Conservation (phyloP, 2,888 invertebrate species). For the Allacma fusca region DNA sequence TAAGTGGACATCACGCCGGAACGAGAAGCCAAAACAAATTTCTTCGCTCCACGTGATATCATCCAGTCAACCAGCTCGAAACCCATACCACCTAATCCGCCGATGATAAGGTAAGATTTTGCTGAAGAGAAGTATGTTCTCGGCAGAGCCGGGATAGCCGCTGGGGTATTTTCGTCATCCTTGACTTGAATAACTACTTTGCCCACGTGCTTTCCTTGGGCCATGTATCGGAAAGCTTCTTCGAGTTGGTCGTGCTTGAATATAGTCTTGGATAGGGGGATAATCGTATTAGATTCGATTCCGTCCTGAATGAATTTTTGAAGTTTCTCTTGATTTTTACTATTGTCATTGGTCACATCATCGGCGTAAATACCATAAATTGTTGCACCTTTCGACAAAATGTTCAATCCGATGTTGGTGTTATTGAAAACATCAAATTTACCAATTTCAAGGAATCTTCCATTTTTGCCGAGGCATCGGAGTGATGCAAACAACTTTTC, state of each 20-base stretch:
- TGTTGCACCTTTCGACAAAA: constrained; percentile 75
- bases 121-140: constrained; percentile 69
- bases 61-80: constrained; percentile 88
- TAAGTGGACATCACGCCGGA: constrained; percentile 82
- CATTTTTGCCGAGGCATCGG: constrained; percentile 68
- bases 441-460: constrained; percentile 85
- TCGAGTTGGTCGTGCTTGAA: constrained; percentile 75
- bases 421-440: constrained; percentile 82
- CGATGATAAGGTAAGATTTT: constrained; percentile 68
- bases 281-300: constrained; percentile 72
- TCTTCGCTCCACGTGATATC: constrained; percentile 79
- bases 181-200: constrained; percentile 71
- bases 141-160: constrained; percentile 67
- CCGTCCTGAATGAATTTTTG: no score
- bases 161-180: constrained; percentile 53
- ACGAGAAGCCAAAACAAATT: constrained; percentile 81
- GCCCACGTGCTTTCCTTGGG: constrained; percentile 82
- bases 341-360: constrained; percentile 69
- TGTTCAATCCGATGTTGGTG: constrained; percentile 71
- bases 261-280: constrained; percentile 73
- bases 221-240: constrained; percentile 76
- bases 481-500: constrained; percentile 70
- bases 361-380: constrained; percentile 84
- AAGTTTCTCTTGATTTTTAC: constrained; percentile 68
- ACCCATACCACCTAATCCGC: constrained; percentile 93